Conservation (phyloP, 2,113 vertebrate species). For the Cathartes aura region DNA sequence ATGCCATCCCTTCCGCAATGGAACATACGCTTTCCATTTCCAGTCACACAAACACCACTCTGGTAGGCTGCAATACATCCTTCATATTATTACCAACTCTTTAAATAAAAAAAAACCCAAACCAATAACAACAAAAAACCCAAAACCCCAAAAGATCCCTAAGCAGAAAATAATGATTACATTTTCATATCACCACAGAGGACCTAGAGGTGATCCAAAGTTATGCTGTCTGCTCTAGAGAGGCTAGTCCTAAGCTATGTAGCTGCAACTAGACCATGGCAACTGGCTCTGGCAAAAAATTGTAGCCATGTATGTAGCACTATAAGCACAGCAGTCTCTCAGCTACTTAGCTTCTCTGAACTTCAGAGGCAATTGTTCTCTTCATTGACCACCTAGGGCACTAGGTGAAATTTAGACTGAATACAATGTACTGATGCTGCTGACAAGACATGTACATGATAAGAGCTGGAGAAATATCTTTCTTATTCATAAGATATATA, state of each 20-base stretch:
- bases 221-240: not conserved
- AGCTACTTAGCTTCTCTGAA: not conserved
- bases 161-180: not conserved
- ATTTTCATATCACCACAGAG: not conserved
- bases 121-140: too few species aligned
- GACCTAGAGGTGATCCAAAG: not conserved
- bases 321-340: not conserved
- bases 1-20: not conserved
- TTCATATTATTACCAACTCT: not conserved
- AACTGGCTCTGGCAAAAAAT: not conserved
- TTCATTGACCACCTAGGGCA: not conserved
- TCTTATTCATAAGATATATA: not conserved
- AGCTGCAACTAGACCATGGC: not conserved
- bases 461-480: not conserved
- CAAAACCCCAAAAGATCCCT: not conserved
- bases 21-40: not conserved
- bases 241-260: not conserved
- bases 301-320: not conserved
- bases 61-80: not conserved
- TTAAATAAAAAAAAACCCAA: not conserved
- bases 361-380: not conserved
- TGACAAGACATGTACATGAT: accelerated
- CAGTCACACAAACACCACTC: not conserved
- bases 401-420: not conserved
- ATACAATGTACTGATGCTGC: not conserved